phyloP scores from a whole-genome alignment of 1,140 invertebrate species.

The Antheraea pernyi region DNA sequence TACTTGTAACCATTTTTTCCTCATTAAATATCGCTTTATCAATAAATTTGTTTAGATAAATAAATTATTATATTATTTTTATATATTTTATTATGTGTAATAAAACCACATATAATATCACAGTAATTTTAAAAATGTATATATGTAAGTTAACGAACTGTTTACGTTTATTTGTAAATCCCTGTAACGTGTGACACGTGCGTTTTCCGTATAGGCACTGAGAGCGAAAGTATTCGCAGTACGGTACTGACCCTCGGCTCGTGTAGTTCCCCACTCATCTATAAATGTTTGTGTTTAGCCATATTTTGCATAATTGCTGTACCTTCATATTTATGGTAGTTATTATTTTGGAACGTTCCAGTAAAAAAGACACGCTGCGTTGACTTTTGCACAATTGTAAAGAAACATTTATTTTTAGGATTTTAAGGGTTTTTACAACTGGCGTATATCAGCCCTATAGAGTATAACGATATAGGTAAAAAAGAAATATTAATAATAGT shows the following conservation, averaged over 20 bases:
- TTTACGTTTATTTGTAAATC: constrained; percentile 15
- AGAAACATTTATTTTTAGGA: no score
- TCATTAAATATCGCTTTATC: not conserved
- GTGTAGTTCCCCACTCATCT: constrained; percentile 45
- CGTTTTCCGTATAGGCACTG: constrained; percentile 44
- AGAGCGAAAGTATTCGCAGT: constrained; percentile 43
- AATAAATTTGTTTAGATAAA: not conserved
- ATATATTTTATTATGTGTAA: not conserved
- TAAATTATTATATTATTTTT: not conserved
- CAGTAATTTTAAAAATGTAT: not conserved
- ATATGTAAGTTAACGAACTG: not conserved
- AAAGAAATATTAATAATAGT: no score
- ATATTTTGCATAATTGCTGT: constrained; percentile 1
- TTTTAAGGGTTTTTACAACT: no score
- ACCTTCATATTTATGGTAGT: not conserved
- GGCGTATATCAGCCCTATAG: no score
- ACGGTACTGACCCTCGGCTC: constrained; percentile 42
- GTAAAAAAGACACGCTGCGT: not conserved
- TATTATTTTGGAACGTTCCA: not conserved
- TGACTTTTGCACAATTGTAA: no score
- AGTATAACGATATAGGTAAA: no score
- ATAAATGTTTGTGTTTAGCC: constrained; percentile 21
- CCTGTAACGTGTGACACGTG: constrained; percentile 57
- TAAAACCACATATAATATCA: constrained; percentile 19
- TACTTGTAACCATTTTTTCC: constrained; percentile 54